phyloP scores from a whole-genome alignment of 2,888 invertebrate genomes.

The Folsomia candida region DNA sequence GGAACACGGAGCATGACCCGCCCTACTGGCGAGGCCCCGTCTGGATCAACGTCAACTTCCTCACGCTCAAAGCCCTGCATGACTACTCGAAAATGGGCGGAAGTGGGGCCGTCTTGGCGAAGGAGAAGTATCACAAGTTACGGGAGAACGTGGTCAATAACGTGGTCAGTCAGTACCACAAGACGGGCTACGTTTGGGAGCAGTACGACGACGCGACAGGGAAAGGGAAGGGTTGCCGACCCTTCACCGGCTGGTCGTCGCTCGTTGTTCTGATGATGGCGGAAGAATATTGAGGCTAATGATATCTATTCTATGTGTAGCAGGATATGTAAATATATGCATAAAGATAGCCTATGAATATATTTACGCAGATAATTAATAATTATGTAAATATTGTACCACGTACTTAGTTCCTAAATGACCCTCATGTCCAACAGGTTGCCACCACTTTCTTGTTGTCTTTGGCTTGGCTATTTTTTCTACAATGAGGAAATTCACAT shows the following conservation, averaged over 20 bases:
- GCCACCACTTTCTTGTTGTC: too few relatives aligned
- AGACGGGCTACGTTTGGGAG: conserved; percentile 94
- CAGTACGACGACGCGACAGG: conserved; percentile 86
- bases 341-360: too few relatives aligned
- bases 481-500: too few relatives aligned
- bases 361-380: too few relatives aligned
- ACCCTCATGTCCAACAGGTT: too few relatives aligned
- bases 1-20: conserved; percentile 95
- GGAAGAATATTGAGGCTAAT: too few relatives aligned
- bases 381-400: too few relatives aligned
- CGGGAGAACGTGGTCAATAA: conserved; percentile 79
- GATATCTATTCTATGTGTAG: too few relatives aligned
- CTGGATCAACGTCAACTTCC: conserved; percentile 96
- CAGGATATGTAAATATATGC: too few relatives aligned
- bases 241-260: conserved; percentile 96
- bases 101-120: conserved; percentile 55
- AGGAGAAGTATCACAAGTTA: conserved; percentile 61
- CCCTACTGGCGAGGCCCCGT: conserved; percentile 98
- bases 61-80: conserved; percentile 77
- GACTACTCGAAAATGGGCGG: conserved; percentile 71
- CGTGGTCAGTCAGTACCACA: conserved; percentile 76
- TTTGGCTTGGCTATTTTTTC: too few relatives aligned
- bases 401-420: too few relatives aligned
- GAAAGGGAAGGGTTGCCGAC: conserved; percentile 78
- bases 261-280: conserved; percentile 92